Conservation (phyloP, 2,113 vertebrate species). For the Salminus brasiliensis region DNA sequence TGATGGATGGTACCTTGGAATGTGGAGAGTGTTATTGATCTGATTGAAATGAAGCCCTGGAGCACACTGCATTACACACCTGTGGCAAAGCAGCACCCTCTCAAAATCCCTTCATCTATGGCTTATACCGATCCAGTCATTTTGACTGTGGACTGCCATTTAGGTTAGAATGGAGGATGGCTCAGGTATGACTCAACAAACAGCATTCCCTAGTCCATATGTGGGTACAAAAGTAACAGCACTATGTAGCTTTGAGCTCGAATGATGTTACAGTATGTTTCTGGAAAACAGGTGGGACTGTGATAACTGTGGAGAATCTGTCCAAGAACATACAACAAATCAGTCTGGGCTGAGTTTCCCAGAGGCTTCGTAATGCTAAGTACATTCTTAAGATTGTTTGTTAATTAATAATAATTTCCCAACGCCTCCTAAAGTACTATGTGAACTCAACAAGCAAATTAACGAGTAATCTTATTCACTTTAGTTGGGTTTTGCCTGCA, state of each 20-base stretch:
- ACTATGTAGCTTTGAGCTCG: not conserved
- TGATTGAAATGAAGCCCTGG: conserved; percentile 35
- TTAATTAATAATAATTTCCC: too few species aligned
- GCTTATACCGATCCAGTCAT: conserved; percentile 24
- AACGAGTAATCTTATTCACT: too few species aligned
- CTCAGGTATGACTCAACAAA: not conserved
- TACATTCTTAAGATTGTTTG: too few species aligned
- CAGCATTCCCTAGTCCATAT: not conserved
- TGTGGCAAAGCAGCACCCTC: conserved; percentile 3
- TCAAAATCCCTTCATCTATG: not conserved
- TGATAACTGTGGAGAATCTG: too few species aligned
- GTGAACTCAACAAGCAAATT: too few species aligned
- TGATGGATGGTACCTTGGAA: conserved; percentile 23
- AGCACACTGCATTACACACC: conserved; percentile 37
- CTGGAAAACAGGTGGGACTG: not conserved
- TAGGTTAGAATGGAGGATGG: not conserved
- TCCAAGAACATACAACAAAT: too few species aligned
- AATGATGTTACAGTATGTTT: not conserved
- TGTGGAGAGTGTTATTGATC: conserved; percentile 39
- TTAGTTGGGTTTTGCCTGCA: too few species aligned
- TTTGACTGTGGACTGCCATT: conserved; percentile 16
- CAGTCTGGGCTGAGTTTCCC: too few species aligned
- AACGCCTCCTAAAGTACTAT: too few species aligned
- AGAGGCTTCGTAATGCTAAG: too few species aligned
- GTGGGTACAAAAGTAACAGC: not conserved